A percentile compares a stretch with the other conserved stretches of the same genome.
Evolutionary conservation across 2,797 vertebrate genomes (phyloP).

Genomic region (Chrosomus eos): DNA sequence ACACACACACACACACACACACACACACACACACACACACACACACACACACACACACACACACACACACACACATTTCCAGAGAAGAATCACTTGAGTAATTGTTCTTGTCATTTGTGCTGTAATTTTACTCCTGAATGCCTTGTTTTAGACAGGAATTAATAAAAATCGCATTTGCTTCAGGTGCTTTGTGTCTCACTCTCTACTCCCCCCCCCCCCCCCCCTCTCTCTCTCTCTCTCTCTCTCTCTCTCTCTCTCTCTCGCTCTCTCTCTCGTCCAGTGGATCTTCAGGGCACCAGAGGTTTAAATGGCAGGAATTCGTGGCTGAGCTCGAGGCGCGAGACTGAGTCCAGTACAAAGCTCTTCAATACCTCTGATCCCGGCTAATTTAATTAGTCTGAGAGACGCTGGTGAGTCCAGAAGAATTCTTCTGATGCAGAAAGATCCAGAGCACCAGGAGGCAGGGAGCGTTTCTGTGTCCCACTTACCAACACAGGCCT

Average conservation of each 20-base stretch:
- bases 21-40: constrained; percentile 56
- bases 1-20: no score
- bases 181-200: constrained; percentile 86
- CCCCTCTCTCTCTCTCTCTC: constrained; percentile 81
- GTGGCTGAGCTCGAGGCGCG: constrained; percentile 91
- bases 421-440: constrained; percentile 99
- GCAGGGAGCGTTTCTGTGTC: constrained; percentile 50
- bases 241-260: constrained; percentile 76
- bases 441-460: constrained; percentile 84
- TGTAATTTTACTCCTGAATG: constrained; percentile 98
- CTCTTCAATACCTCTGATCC: constrained; percentile 98
- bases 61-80: constrained; percentile 57
- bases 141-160: constrained; percentile 95
- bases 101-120: constrained; percentile 97
- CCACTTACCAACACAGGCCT: constrained; percentile 14
- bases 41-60: constrained; percentile 60
- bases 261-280: constrained; percentile 65
- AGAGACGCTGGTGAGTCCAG: constrained; percentile 98
- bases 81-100: constrained; percentile 88
- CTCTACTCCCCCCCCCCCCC: constrained; percentile 76
- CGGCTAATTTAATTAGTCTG: constrained; percentile 99
- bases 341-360: constrained; percentile 99
- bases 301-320: constrained; percentile 98
- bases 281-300: constrained; percentile 87
- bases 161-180: constrained; percentile 90